phyloP scores from a whole-genome alignment of 2,888 invertebrate genomes.

The Epinotia demarniana region DNA sequence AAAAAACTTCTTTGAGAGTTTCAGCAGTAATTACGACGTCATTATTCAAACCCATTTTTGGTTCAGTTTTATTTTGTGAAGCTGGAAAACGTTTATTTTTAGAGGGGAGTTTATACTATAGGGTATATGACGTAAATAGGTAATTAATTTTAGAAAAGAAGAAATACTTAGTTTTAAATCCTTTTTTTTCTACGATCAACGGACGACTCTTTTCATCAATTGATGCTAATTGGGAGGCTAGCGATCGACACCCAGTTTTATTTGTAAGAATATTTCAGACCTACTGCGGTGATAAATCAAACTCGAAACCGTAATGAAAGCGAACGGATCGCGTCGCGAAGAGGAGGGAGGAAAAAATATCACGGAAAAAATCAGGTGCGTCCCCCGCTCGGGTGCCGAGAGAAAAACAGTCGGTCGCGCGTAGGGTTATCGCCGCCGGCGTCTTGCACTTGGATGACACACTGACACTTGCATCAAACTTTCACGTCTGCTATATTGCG shows the following conservation, averaged over 20 bases:
- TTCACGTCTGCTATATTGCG: not conserved
- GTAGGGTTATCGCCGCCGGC: conserved; percentile 57
- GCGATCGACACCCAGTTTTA: conserved; percentile 79
- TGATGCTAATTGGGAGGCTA: conserved; percentile 81
- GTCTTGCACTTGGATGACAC: conserved; percentile 49
- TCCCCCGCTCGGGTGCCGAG: conserved; percentile 81
- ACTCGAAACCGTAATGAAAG: conserved; percentile 85
- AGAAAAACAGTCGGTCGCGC: conserved; percentile 80
- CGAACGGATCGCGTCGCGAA: conserved; percentile 85
- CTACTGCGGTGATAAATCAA: conserved; percentile 84
- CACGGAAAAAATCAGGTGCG: conserved; percentile 85
- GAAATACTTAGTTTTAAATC: not conserved
- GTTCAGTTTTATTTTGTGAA: not conserved
- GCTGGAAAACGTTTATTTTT: not conserved
- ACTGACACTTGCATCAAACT: conserved; percentile 40
- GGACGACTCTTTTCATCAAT: conserved; percentile 69
- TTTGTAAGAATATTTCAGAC: conserved; percentile 81
- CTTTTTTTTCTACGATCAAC: conserved; percentile 51
- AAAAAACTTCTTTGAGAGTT: conserved; percentile 29
- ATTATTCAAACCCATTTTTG: conserved; percentile 23
- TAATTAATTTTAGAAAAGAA: too few relatives aligned
- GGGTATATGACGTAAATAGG: too few relatives aligned
- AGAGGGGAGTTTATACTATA: not conserved
- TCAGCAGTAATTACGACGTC: conserved; percentile 18
- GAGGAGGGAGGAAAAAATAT: conserved; percentile 84